Conservation (phyloP, 2,888 invertebrate species). For the Tanaodytes sp. region DNA sequence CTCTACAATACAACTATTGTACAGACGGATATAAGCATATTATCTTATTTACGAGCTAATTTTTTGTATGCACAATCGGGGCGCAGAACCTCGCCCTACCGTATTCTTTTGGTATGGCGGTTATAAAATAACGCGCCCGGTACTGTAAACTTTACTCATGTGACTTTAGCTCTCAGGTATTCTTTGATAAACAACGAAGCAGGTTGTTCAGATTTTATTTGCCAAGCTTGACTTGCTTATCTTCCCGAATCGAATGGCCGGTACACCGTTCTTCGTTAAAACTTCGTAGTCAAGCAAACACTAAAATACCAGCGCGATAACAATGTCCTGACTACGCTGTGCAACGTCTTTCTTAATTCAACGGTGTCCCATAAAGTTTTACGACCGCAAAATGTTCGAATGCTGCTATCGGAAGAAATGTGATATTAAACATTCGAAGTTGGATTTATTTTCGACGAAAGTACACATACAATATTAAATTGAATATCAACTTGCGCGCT, state of each 20-base stretch:
- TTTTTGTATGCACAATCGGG: constrained; percentile 37
- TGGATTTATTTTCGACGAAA: constrained; percentile 42
- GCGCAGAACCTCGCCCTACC: constrained; percentile 47
- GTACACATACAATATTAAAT: constrained; percentile 32
- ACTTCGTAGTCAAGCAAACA: constrained; percentile 68
- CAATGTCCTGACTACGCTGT: constrained; percentile 61
- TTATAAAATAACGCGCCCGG: constrained; percentile 49
- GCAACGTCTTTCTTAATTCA: constrained; percentile 67
- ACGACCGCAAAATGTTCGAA: constrained; percentile 63
- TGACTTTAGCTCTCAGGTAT: constrained; percentile 61
- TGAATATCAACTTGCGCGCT: constrained; percentile 17
- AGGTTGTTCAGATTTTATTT: constrained; percentile 72
- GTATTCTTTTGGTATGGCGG: constrained; percentile 46
- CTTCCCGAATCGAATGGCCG: constrained; percentile 60
- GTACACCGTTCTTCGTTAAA: constrained; percentile 58
- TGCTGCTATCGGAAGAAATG: constrained; percentile 56
- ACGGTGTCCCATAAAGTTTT: constrained; percentile 68
- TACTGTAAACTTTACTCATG: constrained; percentile 54
- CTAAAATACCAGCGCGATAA: constrained; percentile 67
- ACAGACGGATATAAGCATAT: too few species aligned
- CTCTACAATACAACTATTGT: too few species aligned
- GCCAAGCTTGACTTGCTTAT: constrained; percentile 67
- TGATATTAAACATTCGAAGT: constrained; percentile 48
- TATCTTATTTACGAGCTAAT: constrained; percentile 47
- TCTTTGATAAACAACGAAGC: constrained; percentile 69